Evolutionary conservation across 2,113 vertebrate species (phyloP), one percentile per base, ranked within the genome.

Genomic region (Etheostoma cragini): DNA sequence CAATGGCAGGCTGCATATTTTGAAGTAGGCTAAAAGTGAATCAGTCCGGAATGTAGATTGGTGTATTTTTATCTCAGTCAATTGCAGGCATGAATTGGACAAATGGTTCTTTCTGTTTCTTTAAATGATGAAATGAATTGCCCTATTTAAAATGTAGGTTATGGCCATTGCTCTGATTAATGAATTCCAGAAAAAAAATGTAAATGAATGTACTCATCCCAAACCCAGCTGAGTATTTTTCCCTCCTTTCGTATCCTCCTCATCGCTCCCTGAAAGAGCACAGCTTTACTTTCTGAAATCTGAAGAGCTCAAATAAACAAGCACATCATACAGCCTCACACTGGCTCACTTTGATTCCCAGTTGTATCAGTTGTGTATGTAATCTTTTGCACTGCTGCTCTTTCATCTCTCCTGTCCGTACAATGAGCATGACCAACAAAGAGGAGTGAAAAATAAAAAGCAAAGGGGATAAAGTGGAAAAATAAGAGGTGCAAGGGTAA

Each of bases 81-180:
- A 85, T 85, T 87, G 79, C 75, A 78, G 58, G 12, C 47, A 38
- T 72, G 87, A 84, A 81, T 89, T 86, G 66, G 70, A 90, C 87
- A 89, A 91, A 88, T 78, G 62, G 30, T 26, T 88, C 66, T 79
- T 72, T 81, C 65, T 81, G 68, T 85, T 89, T 91, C 84, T 87
- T 67, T 78, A 80, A 87, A 82, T 86, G 78, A 85, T 80, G 76
- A 56, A 82, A 85, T 82, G 73, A 84, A 88, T 85, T 15, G 72
- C 62, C 88, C 84, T 87, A 85, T 89, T 91, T 91, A 81, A 89
- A 87, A 91, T 90, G 84, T 87, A 89, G 89, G 89, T 87, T 88
- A 85, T 76, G 65, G 56, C 52, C 47, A 73, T 72, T 85, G 83
- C 85, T 88, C 87, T 76, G 75, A 83, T 89, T 85, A 80, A 88